Evolutionary conservation across 30 jellyfish, hydroid and myxozoan genomes (phyloP), one percentile per base, ranked within the genome.

Genomic region (Aurelia aurita complex sp. Pacific): DNA sequence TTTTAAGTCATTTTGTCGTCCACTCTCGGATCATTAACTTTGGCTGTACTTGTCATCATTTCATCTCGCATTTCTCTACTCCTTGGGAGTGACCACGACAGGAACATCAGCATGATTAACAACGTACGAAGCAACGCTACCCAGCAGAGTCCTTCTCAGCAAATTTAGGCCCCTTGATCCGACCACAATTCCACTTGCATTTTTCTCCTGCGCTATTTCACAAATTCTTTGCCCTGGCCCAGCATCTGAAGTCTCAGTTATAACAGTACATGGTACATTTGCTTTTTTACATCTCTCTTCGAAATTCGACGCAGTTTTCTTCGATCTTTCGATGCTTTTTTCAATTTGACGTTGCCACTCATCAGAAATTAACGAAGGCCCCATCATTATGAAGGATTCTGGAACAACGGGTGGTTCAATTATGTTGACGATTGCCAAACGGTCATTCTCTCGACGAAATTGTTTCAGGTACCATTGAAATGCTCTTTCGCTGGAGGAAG

Each of bases 161-260:
- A 85, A 64, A 73, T 90, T 90, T 66, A 82, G 89, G 23, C 97
- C 97, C 71, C 97, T 84, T 36, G 97, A 83, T 43, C 97, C 97
- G 7, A 90, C 89, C 7, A 90, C 89, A 38, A 90, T 84, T 2
- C 82, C 92, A 52, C 55, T 74, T 3, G 97, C 97, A 36, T 79
- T 57, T 76, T 71, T 68, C 40, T 73, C 90, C 73, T 84, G 77
- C 3, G 97, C 97, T 19, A 85, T 53, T 23, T 90, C 96, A 62
- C 95, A 83, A 23, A 83, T 90, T 51, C 81, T 57, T 35, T 85
- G 92, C 60, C 97, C 97, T 1, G 97, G 90, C 11, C 97, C 97
- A 35, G 75, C 85, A 68, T 89, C 88, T 67, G 90, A 79, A 5
- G 86, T 67, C 62, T 76, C 87, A 13, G 89, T 76, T 35, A 81